Base-by-base conservation (phyloP, 2,888 invertebrate genomes). In the Dryobota labecula region DNA sequence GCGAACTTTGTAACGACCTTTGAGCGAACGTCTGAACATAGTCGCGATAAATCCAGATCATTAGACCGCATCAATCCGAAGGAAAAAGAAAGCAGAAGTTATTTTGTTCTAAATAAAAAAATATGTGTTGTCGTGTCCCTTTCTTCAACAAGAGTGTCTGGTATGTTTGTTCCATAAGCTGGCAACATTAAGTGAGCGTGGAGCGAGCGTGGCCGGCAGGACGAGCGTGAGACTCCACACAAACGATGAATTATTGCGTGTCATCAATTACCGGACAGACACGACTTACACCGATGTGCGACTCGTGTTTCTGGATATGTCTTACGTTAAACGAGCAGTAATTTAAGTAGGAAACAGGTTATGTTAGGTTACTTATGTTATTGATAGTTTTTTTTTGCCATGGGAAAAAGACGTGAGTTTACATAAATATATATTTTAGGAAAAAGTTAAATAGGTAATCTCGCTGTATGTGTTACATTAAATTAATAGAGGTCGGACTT, bases 181-280 rank as follows among this genome's bases (percentile, higher is more conserved):
- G 68, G 77, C 54, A 60, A 77, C 81, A 79, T 88, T 87, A 87
- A 83, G 79, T 86, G 80, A 81, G 75, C 81, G 75, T 80, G 79
- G 84, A 84, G 83, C 84, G 85, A 82, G 80, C 68, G 68, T 74
- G 80, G 78, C 74, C 70, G 77, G 64, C 77, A 36, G 64, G 69
- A 78, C 69, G 87, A 92, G 92, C 94, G 93, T 93, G 92, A 91
- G 94, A 93, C 91, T 92, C 91, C 89, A 90, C 93, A 93, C 94
- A 94, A 94, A 94, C 94, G 93, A 94, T 95, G 95, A 95, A 91
- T 93, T 95, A 95, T 95, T 92, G 92, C 93, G 86, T 90, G 91
- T 91, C 95, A 94, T 95, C 94, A 94, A 94, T 95, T 95, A 95
- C 93, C 90, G 91, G 92, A 93, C 91, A 88, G 90, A 91, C 92